Evolutionary conservation across 2,113 vertebrate species (phyloP).

Genomic region (Gopherus evgoodei): DNA sequence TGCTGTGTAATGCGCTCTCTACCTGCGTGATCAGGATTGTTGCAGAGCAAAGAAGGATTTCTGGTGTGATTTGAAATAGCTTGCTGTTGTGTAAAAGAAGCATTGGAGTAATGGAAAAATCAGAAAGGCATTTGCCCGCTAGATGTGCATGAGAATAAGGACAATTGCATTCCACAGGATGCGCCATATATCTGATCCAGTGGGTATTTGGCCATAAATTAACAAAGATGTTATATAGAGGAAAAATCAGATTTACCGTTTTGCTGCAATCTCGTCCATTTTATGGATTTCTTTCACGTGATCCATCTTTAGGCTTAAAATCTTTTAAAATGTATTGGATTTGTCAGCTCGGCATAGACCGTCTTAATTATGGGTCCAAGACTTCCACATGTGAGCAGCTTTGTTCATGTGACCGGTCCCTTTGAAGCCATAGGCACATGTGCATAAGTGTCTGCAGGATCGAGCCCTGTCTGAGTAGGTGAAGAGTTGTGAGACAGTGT

Average conservation of each 20-base stretch:
- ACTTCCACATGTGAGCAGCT: accelerated
- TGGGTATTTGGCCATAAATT: background rate
- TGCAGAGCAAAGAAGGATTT: background rate
- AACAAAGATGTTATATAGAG: slow-evolving; percentile 7
- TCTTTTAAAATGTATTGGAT: background rate
- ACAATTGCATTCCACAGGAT: background rate
- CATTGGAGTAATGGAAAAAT: background rate
- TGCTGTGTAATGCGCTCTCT: background rate
- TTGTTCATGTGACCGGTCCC: background rate
- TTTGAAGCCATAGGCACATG: background rate
- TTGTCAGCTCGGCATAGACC: background rate
- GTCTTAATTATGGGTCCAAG: accelerated
- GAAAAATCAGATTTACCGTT: background rate
- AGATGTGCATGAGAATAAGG: background rate
- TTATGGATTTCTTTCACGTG: background rate
- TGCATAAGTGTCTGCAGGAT: accelerated
- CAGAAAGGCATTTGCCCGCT: background rate
- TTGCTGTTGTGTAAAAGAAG: background rate
- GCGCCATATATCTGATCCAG: background rate
- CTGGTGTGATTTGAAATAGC: background rate
- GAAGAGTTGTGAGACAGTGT: background rate
- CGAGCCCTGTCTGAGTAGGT: background rate
- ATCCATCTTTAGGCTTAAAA: background rate
- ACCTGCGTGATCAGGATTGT: background rate
- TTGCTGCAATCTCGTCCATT: background rate